phyloP scores from a whole-genome alignment of 2,888 invertebrate genomes.

The Stomorhina lunata region DNA sequence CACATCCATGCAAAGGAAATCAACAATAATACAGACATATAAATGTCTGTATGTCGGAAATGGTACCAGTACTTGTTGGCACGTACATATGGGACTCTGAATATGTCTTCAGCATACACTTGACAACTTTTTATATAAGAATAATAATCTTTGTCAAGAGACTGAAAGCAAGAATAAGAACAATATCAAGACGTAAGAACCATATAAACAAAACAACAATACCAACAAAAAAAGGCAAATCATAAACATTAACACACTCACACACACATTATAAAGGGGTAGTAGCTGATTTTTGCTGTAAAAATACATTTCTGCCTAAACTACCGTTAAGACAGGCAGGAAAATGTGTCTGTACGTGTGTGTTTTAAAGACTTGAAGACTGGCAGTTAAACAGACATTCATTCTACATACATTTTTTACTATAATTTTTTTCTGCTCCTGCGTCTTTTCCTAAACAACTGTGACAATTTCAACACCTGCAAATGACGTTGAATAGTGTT shows the following conservation, averaged over 20 bases:
- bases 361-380: slow-evolving; percentile 39
- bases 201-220: slow-evolving; percentile 33
- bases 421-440: not conserved
- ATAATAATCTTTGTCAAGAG: slow-evolving; percentile 64
- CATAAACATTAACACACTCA: slow-evolving; percentile 23
- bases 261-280: not conserved
- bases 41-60: slow-evolving; percentile 2
- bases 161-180: slow-evolving; percentile 31
- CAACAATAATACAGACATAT: slow-evolving; percentile 25
- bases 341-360: no score
- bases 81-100: slow-evolving; percentile 20
- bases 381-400: slow-evolving; percentile 61
- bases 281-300: not conserved
- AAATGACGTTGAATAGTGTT: slow-evolving; percentile 63
- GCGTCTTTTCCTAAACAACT: slow-evolving; percentile 55
- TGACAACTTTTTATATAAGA: slow-evolving; percentile 65
- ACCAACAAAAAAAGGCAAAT: slow-evolving; percentile 32
- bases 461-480: slow-evolving; percentile 66
- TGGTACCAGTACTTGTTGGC: not conserved
- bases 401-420: slow-evolving; percentile 7
- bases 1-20: not conserved
- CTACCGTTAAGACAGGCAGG: slow-evolving; percentile 10
- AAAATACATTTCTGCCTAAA: slow-evolving; percentile 21
- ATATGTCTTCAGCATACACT: slow-evolving; percentile 57
- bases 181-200: slow-evolving; percentile 34